phyloP scores from a whole-genome alignment of 2,113 vertebrate species.

The Typhlomys cinereus region DNA sequence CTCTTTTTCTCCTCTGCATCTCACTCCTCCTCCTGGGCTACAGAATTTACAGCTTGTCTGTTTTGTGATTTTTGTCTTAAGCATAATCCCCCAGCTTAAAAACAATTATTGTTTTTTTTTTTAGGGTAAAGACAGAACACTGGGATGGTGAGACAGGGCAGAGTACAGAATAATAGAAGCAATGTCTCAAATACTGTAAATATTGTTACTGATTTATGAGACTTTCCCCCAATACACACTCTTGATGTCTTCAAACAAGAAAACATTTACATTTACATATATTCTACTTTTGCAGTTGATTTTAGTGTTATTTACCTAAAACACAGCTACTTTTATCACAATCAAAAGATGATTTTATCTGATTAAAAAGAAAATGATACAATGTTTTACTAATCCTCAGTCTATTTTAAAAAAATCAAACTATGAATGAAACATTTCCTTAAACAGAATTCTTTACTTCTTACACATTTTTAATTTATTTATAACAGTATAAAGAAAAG shows the following conservation, averaged over 20 bases:
- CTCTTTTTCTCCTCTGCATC: no score
- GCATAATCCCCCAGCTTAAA: no score
- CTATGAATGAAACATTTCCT: slow-evolving; percentile 43
- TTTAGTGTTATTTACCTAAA: slow-evolving; percentile 44
- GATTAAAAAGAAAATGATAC: slow-evolving; percentile 10
- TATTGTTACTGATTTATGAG: background rate
- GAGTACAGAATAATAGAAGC: no score
- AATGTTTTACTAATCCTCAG: slow-evolving; percentile 41
- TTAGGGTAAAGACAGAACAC: no score
- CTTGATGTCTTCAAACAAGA: background rate
- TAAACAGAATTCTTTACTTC: slow-evolving; percentile 50
- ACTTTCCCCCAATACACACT: slow-evolving; percentile 30
- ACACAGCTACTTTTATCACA: background rate
- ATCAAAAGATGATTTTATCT: slow-evolving; percentile 47
- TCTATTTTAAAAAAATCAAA: background rate
- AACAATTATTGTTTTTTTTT: no score
- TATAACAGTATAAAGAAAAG: slow-evolving; percentile 46
- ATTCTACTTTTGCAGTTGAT: slow-evolving; percentile 9
- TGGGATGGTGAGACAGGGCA: no score
- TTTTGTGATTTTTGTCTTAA: no score
- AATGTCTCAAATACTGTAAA: background rate
- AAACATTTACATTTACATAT: slow-evolving; percentile 7
- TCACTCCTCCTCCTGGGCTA: no score
- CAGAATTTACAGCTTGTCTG: no score
- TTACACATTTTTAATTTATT: background rate